Conservation (phyloP, 2,113 vertebrate genomes). For the Ibidorhyncha struthersii region DNA sequence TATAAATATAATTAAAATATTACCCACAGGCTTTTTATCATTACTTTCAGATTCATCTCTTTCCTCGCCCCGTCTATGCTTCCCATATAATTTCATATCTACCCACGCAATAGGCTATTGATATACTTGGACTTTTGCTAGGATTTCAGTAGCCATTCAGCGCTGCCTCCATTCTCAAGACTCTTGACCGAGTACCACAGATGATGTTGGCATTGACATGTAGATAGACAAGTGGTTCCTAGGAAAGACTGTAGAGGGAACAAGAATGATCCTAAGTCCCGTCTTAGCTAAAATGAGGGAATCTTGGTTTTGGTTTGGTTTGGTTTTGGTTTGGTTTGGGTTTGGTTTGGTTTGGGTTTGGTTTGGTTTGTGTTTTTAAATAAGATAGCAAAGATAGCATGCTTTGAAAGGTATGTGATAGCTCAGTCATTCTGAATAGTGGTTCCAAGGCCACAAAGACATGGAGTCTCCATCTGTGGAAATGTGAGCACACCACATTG, state of each 20-base stretch:
- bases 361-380: neutral
- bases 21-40: neutral
- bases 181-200: neutral
- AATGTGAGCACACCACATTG: neutral
- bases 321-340: neutral
- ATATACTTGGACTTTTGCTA: neutral
- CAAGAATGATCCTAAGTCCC: neutral
- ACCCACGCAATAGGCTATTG: neutral
- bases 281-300: neutral
- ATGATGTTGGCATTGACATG: neutral
- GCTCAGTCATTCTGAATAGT: neutral
- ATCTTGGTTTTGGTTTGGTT: neutral
- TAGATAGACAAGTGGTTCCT: neutral
- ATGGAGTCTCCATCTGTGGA: fast-evolving
- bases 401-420: neutral
- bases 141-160: neutral
- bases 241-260: neutral
- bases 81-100: neutral
- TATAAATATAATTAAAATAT: conserved; percentile 38
- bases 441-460: neutral
- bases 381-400: neutral
- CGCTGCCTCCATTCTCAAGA: neutral
- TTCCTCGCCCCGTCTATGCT: neutral
- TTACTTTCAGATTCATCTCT: neutral
- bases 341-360: neutral